phyloP scores from a whole-genome alignment of 2,113 vertebrate genomes.

The Sorex fumeus region DNA sequence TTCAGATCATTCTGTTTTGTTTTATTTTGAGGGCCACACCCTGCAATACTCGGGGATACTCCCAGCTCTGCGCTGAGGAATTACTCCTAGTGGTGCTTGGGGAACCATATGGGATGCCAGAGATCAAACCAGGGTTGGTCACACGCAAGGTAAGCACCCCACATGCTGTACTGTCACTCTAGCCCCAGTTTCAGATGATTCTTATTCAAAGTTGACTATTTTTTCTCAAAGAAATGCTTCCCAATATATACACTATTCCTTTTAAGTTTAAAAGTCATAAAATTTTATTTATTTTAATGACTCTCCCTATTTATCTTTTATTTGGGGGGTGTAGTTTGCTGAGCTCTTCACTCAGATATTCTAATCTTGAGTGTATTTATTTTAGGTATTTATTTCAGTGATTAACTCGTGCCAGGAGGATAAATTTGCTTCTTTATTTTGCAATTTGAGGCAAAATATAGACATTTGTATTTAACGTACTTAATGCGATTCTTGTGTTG shows the following conservation, averaged over 20 bases:
- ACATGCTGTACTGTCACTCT: too few species aligned
- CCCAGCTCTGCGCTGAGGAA: too few species aligned
- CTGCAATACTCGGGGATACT: too few species aligned
- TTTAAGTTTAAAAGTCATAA: neutral
- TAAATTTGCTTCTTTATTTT: constrained; percentile 37
- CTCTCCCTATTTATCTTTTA: neutral
- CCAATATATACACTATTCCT: neutral
- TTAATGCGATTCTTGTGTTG: constrained; percentile 9
- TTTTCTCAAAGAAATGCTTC: neutral
- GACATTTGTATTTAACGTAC: constrained; percentile 7
- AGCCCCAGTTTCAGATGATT: neutral
- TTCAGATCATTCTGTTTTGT: too few species aligned
- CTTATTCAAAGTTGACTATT: neutral
- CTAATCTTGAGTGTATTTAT: neutral
- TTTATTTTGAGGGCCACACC: too few species aligned
- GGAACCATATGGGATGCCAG: too few species aligned
- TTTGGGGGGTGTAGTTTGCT: neutral
- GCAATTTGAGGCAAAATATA: constrained; percentile 10
- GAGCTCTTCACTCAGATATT: neutral
- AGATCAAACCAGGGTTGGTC: too few species aligned
- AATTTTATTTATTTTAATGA: neutral
- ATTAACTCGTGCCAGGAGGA: neutral
- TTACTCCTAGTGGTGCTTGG: neutral
- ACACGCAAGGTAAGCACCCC: too few species aligned
- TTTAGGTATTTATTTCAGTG: constrained; percentile 5